Base-by-base conservation (phyloP, 2,888 invertebrate species). In the Sphaerophoria rueppellii region DNA sequence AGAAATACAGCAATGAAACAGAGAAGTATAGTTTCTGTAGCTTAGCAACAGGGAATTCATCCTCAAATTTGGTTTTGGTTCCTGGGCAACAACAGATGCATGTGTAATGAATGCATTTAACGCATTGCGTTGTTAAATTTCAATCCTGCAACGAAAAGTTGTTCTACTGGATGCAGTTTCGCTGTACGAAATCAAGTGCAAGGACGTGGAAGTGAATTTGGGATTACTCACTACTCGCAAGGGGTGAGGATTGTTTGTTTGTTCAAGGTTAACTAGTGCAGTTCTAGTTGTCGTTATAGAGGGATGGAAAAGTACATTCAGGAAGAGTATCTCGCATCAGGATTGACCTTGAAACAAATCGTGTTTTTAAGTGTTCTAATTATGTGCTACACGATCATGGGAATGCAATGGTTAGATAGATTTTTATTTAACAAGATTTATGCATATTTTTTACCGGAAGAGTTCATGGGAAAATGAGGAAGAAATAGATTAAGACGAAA, bases 141-240 rank as follows among this genome's bases (percentile, higher is more conserved):
- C 5, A 11, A 37, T 61, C 52, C 57, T 43, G 40, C 5, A 0
- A 4, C 9, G 2, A 35, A 52, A 69, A 57, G 54, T 32, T 67
- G 67, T 24, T 46, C 14, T 54, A 40, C 60, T 54, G 54, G 77
- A 71, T 80, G 70, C 75, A 50, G 11, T 16, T 55, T 67, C 63
- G 55, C 12, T 52, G 57, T 67, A 34, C 0, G 16, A 48, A n/a
- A 48, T 37, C 40, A 16, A 69, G 50, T 67, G 67, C 72, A 73
- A 37, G 61, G 77, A 77, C n/a, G 72, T 78, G 77, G 61, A 82
- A 77, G 60, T 65, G 46, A 71, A 77, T 67, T 57, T 24, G 24
- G 24, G 24, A 24, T 37, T 24, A 43, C 34, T 65, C 57, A 12
- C 32, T 24, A 34, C 32, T n/a, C 24, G 7, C 7, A 40, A n/a